Evolutionary conservation across 2,113 vertebrate genomes (phyloP), one percentile per base, ranked within the genome.

Genomic region (Sylvia atricapilla): DNA sequence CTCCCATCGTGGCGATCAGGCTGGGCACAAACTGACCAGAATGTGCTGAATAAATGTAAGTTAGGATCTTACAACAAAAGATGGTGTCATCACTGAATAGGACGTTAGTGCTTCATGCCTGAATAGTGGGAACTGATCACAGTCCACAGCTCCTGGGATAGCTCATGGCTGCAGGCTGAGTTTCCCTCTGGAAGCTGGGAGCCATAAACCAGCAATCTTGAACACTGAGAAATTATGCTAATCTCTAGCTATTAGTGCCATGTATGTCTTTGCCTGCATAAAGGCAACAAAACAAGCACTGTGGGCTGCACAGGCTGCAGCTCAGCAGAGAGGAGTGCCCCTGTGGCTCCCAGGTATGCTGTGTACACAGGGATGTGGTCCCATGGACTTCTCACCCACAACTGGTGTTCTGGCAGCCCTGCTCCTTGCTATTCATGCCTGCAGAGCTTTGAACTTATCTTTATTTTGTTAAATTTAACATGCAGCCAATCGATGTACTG

Each of bases 391-490:
- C 33, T 70, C 4, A 20, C 41, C 68, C 2, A 20, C 5, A 64
- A n/a, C 16, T 0, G 1, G 10, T 60, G 70, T 39, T 43, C 55
- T 70, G 75, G 24, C 66, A 93, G 47, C 44, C 33, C 60, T 43
- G 46, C 15, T 69, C 43, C 37, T 95, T 15, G 8, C 84, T 66
- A 11, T 84, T 84, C 92, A 35, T 30, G 55, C 37, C 23, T 7
- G 15, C 64, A 60, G 73, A 90, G 91, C 89, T 90, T 94, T 92
- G 94, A 58, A 80, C 55, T 84, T 67, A 41, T 76, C 52, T 60
- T 78, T 30, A 20, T 81, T 91, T 94, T 93, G 93, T 77, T 76
- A 93, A 60, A 92, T 80, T 93, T 95, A 92, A 84, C 49, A 28
- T 85, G 58, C 58, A 55, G 47, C n/a, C 53, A 63, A 52, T 55